Evolutionary conservation across 2,113 vertebrate species (phyloP).

Genomic region (Phoenicopterus ruber): DNA sequence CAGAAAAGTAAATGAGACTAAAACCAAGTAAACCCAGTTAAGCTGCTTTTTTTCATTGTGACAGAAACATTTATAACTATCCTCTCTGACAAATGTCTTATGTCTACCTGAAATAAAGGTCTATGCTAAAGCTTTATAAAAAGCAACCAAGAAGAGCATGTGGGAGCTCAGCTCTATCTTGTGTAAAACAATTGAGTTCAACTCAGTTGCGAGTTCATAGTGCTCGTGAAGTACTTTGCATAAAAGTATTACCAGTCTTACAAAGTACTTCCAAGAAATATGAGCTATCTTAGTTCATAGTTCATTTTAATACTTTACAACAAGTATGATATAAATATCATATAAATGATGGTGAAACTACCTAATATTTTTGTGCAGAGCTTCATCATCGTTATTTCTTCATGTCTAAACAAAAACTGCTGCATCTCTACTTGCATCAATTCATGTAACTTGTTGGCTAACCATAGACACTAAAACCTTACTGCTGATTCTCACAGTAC

Average conservation of each 20-base stretch:
- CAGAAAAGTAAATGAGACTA: neutral
- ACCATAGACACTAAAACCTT: neutral
- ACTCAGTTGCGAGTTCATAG: neutral
- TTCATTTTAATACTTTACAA: neutral
- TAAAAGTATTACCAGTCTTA: neutral
- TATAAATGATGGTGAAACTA: neutral
- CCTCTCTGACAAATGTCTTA: neutral
- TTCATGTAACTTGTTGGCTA: neutral
- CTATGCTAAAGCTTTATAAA: neutral
- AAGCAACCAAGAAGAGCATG: neutral
- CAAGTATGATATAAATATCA: neutral
- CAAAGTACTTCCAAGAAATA: neutral
- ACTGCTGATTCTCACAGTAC: neutral
- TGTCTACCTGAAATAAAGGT: conserved; percentile 3
- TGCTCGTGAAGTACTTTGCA: neutral
- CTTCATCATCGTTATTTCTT: neutral
- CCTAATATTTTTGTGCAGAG: neutral
- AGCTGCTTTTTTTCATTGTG: neutral
- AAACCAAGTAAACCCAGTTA: conserved; percentile 1
- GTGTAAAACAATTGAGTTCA: neutral
- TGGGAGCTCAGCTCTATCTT: neutral
- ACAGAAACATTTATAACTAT: neutral
- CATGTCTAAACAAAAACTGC: neutral
- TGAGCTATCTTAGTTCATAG: neutral
- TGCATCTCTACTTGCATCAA: neutral